phyloP scores from a whole-genome alignment of 1,140 invertebrate genomes.

The Holcopasites calliopsidis region DNA sequence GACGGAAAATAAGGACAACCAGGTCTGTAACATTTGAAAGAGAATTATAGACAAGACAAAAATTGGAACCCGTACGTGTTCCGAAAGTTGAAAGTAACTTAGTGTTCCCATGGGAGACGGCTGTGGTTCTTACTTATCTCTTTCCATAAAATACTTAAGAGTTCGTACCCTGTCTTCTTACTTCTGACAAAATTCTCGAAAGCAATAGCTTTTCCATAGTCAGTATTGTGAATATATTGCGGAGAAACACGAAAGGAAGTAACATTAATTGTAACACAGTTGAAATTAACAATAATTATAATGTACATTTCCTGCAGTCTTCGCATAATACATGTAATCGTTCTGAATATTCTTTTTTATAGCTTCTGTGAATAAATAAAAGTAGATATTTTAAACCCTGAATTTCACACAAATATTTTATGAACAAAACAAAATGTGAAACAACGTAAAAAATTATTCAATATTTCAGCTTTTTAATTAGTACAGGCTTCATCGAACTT shows the following conservation, averaged over 20 bases:
- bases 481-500: too few species aligned
- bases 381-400: background rate
- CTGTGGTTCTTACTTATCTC: slow-evolving; percentile 16
- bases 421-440: background rate
- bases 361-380: slow-evolving; percentile 34
- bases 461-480: too few species aligned
- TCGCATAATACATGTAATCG: background rate
- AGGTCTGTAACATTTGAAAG: too few species aligned
- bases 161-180: background rate
- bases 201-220: too few species aligned
- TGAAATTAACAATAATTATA: background rate
- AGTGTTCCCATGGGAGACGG: background rate
- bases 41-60: background rate
- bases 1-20: too few species aligned
- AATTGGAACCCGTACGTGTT: background rate
- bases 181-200: background rate
- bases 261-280: background rate
- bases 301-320: background rate
- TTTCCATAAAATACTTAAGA: slow-evolving; percentile 2
- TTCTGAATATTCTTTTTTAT: slow-evolving; percentile 31
- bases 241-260: too few species aligned
- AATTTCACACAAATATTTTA: background rate
- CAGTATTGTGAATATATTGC: too few species aligned
- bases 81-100: background rate
- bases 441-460: too few species aligned